A percentile compares a stretch with the other conserved stretches of the same genome.
Evolutionary conservation across 35 echinoderm and acorn worm genomes (phyloP).

Genomic region (Patiria miniata): DNA sequence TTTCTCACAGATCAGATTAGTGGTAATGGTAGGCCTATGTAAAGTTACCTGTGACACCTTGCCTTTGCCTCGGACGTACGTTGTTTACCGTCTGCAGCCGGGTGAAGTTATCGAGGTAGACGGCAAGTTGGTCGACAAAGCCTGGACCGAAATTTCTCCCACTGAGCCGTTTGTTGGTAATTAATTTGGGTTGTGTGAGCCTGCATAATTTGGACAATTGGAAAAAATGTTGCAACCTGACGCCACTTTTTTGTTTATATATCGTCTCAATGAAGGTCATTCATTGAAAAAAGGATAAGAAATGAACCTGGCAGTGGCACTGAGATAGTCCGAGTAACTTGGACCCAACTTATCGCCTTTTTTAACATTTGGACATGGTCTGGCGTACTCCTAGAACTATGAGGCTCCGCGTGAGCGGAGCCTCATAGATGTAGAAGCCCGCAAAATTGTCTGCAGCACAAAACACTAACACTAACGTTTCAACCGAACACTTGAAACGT

Average conservation of each 20-base stretch:
- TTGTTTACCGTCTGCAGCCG: slow-evolving; percentile 44
- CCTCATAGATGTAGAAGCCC: too few relatives aligned
- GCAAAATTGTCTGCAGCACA: too few relatives aligned
- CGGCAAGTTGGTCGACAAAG: slow-evolving; percentile 59
- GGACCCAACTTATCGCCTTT: not conserved
- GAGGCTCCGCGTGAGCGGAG: too few relatives aligned
- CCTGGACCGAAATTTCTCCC: slow-evolving; percentile 42
- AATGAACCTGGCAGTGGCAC: too few relatives aligned
- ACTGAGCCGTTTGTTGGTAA: slow-evolving; percentile 61
- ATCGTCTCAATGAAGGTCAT: too few relatives aligned
- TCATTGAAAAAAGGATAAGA: not conserved
- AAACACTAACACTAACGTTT: too few relatives aligned
- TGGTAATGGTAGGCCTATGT: too few relatives aligned
- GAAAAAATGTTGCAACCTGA: not conserved
- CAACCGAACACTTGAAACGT: too few relatives aligned
- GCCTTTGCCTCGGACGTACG: slow-evolving; percentile 54
- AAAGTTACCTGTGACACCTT: slow-evolving; percentile 24
- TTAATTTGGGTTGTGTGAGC: not conserved
- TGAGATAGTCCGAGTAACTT: not conserved
- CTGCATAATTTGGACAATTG: not conserved
- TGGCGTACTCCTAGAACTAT: too few relatives aligned
- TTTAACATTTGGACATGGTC: not conserved
- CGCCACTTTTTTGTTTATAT: too few relatives aligned
- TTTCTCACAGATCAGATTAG: not conserved
- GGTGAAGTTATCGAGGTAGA: slow-evolving; percentile 54